Percentiles rank a stretch among this genome's conserved stretches.
phyloP scores from a whole-genome alignment of 1,140 invertebrate genomes.

The Scaptodrosophila lebanonensis region DNA sequence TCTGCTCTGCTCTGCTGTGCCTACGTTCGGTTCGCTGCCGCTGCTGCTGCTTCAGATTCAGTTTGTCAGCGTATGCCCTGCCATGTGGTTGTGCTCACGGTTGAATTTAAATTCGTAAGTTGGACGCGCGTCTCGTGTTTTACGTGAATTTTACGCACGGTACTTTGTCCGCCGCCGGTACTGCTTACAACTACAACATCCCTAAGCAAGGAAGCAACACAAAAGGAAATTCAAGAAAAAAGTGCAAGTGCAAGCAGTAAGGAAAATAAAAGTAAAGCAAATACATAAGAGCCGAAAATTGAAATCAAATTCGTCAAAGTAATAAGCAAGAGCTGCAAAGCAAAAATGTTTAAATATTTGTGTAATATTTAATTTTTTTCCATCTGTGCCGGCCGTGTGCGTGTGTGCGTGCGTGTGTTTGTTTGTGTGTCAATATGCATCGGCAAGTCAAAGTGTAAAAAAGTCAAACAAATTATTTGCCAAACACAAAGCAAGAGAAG shows the following conservation, averaged over 20 bases:
- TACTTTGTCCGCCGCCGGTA: slow-evolving; percentile 38
- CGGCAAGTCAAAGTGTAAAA: slow-evolving; percentile 26
- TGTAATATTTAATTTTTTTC: neutral
- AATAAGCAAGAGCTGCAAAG: neutral
- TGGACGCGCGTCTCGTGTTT: neutral
- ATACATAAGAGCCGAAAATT: neutral
- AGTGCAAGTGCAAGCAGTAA: slow-evolving; percentile 1
- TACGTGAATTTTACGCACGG: slow-evolving; percentile 37
- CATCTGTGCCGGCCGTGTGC: slow-evolving; percentile 2
- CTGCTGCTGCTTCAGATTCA: slow-evolving; percentile 13
- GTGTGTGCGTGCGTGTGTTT: slow-evolving; percentile 3
- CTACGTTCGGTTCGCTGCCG: slow-evolving; percentile 7
- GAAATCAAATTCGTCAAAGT: neutral
- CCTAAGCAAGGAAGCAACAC: neutral
- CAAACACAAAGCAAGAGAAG: neutral
- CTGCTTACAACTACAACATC: neutral
- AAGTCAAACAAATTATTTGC: slow-evolving; percentile 14
- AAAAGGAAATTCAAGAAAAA: slow-evolving; percentile 5
- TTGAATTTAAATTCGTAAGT: slow-evolving; percentile 18
- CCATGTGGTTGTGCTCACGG: slow-evolving; percentile 60
- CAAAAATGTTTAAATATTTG: slow-evolving; percentile 41
- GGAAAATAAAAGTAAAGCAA: neutral
- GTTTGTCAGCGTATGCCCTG: slow-evolving; percentile 59
- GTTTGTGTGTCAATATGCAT: neutral
- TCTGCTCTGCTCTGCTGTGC: slow-evolving; percentile 3